These are phyloP conservation scores for Liolophura sinensis DNA, from an alignment of 1,140 invertebrate genomes.

Conservation along the genomic window DNA sequence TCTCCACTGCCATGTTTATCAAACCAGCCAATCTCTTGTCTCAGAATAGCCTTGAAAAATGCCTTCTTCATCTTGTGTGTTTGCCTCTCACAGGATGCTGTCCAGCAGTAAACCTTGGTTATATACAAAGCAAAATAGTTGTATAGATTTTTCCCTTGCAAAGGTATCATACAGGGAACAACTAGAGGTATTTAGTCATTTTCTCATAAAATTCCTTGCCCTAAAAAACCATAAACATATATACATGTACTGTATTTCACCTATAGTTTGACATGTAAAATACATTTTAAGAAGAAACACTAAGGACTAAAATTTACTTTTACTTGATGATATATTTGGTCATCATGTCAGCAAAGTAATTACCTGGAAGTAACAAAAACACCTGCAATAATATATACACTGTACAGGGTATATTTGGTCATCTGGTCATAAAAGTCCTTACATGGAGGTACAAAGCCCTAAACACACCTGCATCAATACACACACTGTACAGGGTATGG, in stretches of 20 bases:
- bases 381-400: background rate
- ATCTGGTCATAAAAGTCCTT: background rate
- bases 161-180: background rate
- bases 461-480: slow-evolving; percentile 34
- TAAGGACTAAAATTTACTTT: too few species aligned
- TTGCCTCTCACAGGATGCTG: slow-evolving; percentile 21
- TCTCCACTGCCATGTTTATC: slow-evolving; percentile 64
- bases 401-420: background rate
- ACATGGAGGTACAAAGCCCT: slow-evolving; percentile 39
- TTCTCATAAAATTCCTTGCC: background rate
- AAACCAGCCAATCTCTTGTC: slow-evolving; percentile 88
- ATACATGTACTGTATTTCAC: too few species aligned
- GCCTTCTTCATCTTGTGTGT: slow-evolving; percentile 14
- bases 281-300: background rate
- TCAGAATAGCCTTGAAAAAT: slow-evolving; percentile 69
- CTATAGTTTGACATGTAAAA: background rate
- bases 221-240: too few species aligned
- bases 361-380: background rate
- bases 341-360: background rate
- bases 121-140: slow-evolving; percentile 18
- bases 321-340: too few species aligned
- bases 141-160: background rate
- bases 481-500: slow-evolving; percentile 33
- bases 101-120: slow-evolving; percentile 18
- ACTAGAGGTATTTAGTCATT: background rate